Evolutionary conservation across 2,113 vertebrate genomes (phyloP), one percentile per base, ranked within the genome.

Genomic region (Saccopteryx leptura): DNA sequence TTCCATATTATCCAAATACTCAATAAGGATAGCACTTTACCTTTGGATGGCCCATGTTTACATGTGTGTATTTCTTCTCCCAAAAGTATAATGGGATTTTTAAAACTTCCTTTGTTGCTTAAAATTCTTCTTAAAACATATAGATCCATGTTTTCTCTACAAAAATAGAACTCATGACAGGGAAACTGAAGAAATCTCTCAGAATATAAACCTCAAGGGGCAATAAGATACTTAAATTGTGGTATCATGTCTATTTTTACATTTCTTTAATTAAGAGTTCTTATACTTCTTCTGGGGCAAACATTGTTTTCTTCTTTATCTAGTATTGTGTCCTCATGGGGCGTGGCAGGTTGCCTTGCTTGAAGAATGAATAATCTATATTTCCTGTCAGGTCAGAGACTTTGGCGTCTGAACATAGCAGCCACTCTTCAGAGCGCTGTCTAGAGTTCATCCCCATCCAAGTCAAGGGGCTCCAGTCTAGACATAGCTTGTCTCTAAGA

Each of bases 61-160:
- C 63, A 75, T 92, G 39, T 39, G 39, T 39, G 39, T 39, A 91
- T 92, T 93, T 90, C 83, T 90, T 76, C 33, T 92, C 72, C 81
- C 78, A 92, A 81, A 52, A 52, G 79, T n/a, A 50, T 83, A 88
- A 50, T 79, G 93, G 65, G 50, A 83, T 84, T 80, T 96, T 80
- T 19, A 83, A 87, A 85, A 48, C 88, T 94, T 93, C 33, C 48
- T 91, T 75, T 88, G 61, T 91, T 91, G 58, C 72, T 95, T 93
- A 86, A 95, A 85, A 95, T 91, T 88, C 61, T 65, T 95, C 90
- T 66, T n/a, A 94, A 97, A 97, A 91, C 94, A 92, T 60, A 26
- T 33, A 95, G 78, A 75, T 28, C 28, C 54, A 80, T 85, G 80
- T 79, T 89, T 90, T 78, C 69, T 61, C 68, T 74, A 85, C 4